Evolutionary conservation across 2,113 vertebrate species (phyloP), one percentile per base, ranked within the genome.

Genomic region (Hippocampus guttulatus): DNA sequence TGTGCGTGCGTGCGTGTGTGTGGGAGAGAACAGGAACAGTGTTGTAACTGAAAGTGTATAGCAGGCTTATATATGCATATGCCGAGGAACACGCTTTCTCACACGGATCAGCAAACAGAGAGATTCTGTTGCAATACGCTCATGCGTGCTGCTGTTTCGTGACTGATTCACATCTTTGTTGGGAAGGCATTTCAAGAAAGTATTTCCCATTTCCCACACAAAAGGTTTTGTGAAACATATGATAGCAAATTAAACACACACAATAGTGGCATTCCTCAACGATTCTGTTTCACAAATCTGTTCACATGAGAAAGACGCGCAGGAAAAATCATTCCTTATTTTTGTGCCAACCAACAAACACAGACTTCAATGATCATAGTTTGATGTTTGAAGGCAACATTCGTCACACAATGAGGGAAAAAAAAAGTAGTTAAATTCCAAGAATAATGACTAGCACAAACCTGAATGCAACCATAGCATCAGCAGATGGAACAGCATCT

Each of bases 101-200:
- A 92, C 90, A 92, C 84, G 87, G 87, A 90, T 91, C 90, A 91
- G 84, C 87, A 84, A 47, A 86, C 84, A 88, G 81, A 76, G 61
- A 74, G 73, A 79, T 86, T 78, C 79, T 83, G 75, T 80, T 65
- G 80, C 78, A 69, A 64, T 21, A 81, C 71, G 68, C 68, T 83
- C 75, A 75, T 71, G 75, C 68, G 18, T 76, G 74, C 70, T 20
- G 38, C 73, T 76, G 66, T 71, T 85, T 77, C 70, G 74, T 67
- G 10, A 64, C 74, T 69, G 25, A 55, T 63, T 84, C 52, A 74
- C 38, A 71, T 68, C 40, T n/a, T 67, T 74, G 16, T 70, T 77
- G 76, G 67, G 72, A 82, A 68, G 76, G 75, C 58, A 75, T 84
- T 74, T 81, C 70, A 41, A 64, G 71, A n/a, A 68, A 71, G 55